Evolutionary conservation across 2,797 vertebrate genomes (phyloP), one percentile per base, ranked within the genome.

Genomic region (Anniella stebbinsi): DNA sequence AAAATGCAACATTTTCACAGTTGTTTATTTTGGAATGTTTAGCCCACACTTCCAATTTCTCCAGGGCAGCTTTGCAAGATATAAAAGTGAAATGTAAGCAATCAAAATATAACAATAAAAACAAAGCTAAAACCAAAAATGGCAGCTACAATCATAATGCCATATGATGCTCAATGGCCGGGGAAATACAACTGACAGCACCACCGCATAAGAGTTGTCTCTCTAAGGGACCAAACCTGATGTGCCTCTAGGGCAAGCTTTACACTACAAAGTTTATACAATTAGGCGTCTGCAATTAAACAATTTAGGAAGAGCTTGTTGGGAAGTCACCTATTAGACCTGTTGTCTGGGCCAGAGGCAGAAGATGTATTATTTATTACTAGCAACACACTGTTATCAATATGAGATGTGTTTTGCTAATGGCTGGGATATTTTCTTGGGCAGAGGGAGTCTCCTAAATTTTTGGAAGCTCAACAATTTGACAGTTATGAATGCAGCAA

Each of bases 31-130:
- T 36, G 73, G 38, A 23, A 54, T 54, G 45, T 57, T 80, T 57
- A 88, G 12, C 25, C 45, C 70, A 41, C 41, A 57, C 77, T 87
- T 54, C 23, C 1, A 17, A 28, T 80, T 45, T 63, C 13, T 73
- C 13, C 23, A 63, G 30, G 63, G n/a, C 41, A 78, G 41, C 10
- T 70, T 57, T 80, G 80, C 51, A 86, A 28, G 51, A 76, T 21
- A 57, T 18, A 38, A 81, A 84, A 84, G 70, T 17, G 80, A 80
- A 88, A 70, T 25, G 36, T 10, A 28, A 88, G 70, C 86, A 78
- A 51, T 87, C 77, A 48, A 78, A 87, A 87, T 18, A 33, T 10
- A 77, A 66, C 28, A 80, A 80, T 30, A 33, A 84, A 69, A 41
- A 0, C 45, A n/a, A 84, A 70, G 70, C 30, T 51, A 70, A 45